Percentiles rank a stretch among this genome's conserved stretches.
These are phyloP conservation scores for Odontomyia ornata DNA, from an alignment of 2,888 invertebrate genomes.

Conservation along the genomic window DNA sequence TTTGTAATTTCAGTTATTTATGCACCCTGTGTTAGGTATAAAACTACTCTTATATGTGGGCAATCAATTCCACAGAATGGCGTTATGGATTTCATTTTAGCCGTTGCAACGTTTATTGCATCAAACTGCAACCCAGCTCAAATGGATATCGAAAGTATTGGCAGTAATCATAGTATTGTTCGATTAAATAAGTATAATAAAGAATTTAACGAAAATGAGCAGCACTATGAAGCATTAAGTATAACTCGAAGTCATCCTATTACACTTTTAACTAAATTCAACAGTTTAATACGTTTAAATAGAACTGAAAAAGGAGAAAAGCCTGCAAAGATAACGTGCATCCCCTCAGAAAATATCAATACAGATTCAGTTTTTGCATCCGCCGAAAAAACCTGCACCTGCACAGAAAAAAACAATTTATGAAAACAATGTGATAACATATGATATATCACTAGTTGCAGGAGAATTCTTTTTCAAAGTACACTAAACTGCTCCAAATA, in stretches of 20 bases:
- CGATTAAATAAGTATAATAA: neutral
- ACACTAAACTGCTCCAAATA: neutral
- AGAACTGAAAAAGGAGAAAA: neutral
- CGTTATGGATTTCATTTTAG: constrained; percentile 77
- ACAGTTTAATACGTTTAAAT: constrained; percentile 2
- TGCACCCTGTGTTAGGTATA: constrained; percentile 61
- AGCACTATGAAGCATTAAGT: neutral
- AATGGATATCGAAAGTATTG: neutral
- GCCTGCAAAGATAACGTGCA: neutral
- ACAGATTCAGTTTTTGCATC: constrained; percentile 52
- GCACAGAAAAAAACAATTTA: neutral
- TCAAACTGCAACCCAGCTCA: neutral
- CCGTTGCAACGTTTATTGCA: constrained; percentile 66
- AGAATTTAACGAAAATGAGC: neutral
- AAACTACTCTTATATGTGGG: constrained; percentile 73
- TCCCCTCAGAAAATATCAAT: constrained; percentile 34
- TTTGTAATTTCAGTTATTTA: constrained; percentile 59
- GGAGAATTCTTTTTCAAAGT: constrained; percentile 59
- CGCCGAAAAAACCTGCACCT: constrained; percentile 37
- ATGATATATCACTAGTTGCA: constrained; percentile 60
- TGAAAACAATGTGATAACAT: constrained; percentile 53
- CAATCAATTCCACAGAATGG: constrained; percentile 85
- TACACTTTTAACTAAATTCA: neutral
- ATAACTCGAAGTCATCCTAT: neutral
- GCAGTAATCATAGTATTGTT: constrained; percentile 2